phyloP scores from a whole-genome alignment of 2,888 invertebrate species.

The Molorchus minor region DNA sequence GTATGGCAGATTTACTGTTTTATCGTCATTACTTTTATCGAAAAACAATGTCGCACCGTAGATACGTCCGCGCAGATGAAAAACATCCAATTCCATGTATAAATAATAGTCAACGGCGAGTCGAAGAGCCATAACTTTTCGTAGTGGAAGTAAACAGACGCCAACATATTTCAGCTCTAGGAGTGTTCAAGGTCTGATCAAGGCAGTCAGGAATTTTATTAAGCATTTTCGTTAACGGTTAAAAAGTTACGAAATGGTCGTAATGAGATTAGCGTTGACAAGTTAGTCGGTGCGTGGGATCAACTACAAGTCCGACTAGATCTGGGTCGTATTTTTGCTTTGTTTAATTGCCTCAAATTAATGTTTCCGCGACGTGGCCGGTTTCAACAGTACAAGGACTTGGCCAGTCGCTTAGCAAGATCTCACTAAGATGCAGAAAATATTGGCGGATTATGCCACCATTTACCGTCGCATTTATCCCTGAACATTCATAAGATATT shows the following conservation, averaged over 20 bases:
- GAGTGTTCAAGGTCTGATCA: conserved; percentile 33
- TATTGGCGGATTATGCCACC: no score
- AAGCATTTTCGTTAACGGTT: conserved; percentile 32
- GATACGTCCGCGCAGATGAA: conserved; percentile 9
- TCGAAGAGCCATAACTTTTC: conserved; percentile 30
- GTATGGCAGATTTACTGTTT: background rate
- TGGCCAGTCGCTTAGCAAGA: no score
- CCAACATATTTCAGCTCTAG: conserved; percentile 33
- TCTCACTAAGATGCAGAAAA: no score
- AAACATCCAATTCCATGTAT: conserved; percentile 32
- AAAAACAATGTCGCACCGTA: conserved; percentile 9
- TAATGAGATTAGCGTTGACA: conserved; percentile 30
- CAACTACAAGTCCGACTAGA: conserved; percentile 11
- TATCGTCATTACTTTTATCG: conserved; percentile 10
- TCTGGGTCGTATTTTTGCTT: conserved; percentile 13
- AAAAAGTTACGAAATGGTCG: conserved; percentile 30
- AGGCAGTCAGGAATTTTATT: conserved; percentile 33
- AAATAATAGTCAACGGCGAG: conserved; percentile 33
- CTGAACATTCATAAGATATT: no score
- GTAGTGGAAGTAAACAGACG: conserved; percentile 33
- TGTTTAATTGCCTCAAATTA: conserved; percentile 14
- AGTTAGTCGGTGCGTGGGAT: conserved; percentile 23
- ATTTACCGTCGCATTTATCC: no score
- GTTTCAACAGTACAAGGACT: no score
- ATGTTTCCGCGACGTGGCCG: conserved; percentile 1